Evolutionary conservation across 1,140 invertebrate species (phyloP), one percentile per base, ranked within the genome.

Genomic region (Chironomus striatipennis): DNA sequence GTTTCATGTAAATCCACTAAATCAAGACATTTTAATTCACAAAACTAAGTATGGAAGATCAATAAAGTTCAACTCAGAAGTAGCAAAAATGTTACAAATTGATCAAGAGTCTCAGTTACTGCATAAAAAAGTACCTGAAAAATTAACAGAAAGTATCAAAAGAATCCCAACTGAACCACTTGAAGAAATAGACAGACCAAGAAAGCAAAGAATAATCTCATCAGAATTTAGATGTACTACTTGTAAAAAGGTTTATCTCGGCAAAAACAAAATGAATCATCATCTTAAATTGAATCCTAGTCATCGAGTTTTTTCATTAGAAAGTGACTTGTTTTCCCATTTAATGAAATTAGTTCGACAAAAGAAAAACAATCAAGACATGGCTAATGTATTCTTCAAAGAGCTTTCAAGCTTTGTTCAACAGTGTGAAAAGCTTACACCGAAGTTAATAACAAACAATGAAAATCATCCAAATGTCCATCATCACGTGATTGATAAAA

Each of bases 281-380:
- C 90, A 91, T 81, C 88, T 89, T 76, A 83, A 87, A 77, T 83
- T 88, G 75, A 83, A 87, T 80, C 89, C 89, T 3, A 84, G 85
- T 76, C 90, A 91, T 81, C 86, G 88, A 21, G 76, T 77, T n/a
- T 64, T 78, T 9, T 75, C 78, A 74, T 57, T 18, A 7, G 65
- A 70, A 70, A 70, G 65, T 20, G 65, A 20, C 10, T 70, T 70
- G 10, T 70, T 70, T 18, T 70, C 65, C n/a, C 65, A 70, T 70
- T 20, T 70, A 70, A 70, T 70, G 65, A 70, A 18, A 70, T 9
- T 70, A 10, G 65, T 21, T 9, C 17, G 65, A 1, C 65, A 70
- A 12, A 70, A 70, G 18, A 70, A 70, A 70, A 20, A 15, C 2
- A 70, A 70, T 70, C n/a, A 70, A 20, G 65, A 17, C 2, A 70